Conservation (phyloP, 2,113 vertebrate species). For the Myotis yumanensis region DNA sequence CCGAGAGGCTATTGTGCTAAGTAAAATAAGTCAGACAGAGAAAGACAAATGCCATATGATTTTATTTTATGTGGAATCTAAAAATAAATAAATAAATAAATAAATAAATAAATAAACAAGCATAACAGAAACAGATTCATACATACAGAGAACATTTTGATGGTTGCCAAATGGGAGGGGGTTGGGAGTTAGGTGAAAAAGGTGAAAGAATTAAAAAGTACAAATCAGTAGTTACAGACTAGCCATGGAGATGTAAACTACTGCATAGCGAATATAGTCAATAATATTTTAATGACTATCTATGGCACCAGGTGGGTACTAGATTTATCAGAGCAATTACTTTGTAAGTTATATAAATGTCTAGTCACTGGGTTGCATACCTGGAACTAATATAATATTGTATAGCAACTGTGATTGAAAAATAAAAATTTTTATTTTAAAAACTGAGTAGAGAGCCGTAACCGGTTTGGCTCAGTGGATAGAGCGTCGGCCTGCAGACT, state of each 20-base stretch:
- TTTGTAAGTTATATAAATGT: neutral
- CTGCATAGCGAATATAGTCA: neutral
- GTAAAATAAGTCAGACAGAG: neutral
- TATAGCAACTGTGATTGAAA: neutral
- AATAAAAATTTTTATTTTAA: neutral
- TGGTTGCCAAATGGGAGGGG: neutral
- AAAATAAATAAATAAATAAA: neutral
- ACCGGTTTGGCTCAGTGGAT: too few species aligned
- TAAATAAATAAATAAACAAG: neutral
- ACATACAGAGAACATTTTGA: neutral
- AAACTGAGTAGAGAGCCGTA: too few species aligned
- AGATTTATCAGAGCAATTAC: neutral
- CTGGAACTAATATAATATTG: neutral
- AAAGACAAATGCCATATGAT: neutral
- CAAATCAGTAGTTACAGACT: neutral
- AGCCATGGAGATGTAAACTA: neutral
- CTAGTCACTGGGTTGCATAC: neutral
- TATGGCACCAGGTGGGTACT: neutral
- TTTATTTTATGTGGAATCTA: neutral
- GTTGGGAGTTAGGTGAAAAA: neutral
- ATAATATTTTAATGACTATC: neutral
- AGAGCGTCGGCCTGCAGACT: too few species aligned
- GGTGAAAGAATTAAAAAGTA: neutral
- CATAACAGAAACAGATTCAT: neutral
- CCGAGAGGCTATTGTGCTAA: neutral